Base-by-base conservation (phyloP, 2,888 invertebrate species). In the Cynaeus angustus region DNA sequence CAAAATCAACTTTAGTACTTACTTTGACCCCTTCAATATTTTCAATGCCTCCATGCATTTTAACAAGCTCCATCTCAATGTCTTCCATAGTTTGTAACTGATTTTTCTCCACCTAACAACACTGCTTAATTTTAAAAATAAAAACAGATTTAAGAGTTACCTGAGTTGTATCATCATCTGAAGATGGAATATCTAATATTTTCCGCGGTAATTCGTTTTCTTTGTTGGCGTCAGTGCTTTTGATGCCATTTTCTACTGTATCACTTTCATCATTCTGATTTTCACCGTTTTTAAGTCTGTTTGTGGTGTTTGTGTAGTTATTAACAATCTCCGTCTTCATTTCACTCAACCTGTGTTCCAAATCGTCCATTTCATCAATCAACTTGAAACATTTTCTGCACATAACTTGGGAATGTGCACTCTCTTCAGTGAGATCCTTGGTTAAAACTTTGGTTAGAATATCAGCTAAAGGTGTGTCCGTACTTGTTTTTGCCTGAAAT, bases 371-470 rank as follows among this genome's bases (percentile, higher is more conserved):
- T 83, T 92, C 91, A 13, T 88, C 85, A 53, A 91, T 87, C 5
- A 88, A 79, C 78, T 89, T 89, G 74, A 87, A 89, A 80, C 93
- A 94, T 76, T 91, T 91, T 79, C 89, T 90, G 81, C 93, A 94
- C 1, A 93, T 80, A 12, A 89, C 82, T 52, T 85, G 85, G 0
- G 89, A 87, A 69, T 90, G 90, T 0, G 87, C 87, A 38, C 81
- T 83, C 0, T 88, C 86, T 74, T 88, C 86, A 5, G 82, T 84
- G 0, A 92, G 76, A 0, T 87, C 85, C 64, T 82, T 84, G 52
- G 87, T 86, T 16, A 89, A 78, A 10, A 89, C 82, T 50, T 84
- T 80, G 53, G 85, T 84, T 71, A 90, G 85, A 7, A 86, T 82
- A 53, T 84, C 82, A 13, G 74, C 74, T 26, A 83, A 72, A 6